These are phyloP conservation scores for Anarhynchus alexandrinus DNA, from an alignment of 2,113 vertebrate species.

Conservation along the genomic window DNA sequence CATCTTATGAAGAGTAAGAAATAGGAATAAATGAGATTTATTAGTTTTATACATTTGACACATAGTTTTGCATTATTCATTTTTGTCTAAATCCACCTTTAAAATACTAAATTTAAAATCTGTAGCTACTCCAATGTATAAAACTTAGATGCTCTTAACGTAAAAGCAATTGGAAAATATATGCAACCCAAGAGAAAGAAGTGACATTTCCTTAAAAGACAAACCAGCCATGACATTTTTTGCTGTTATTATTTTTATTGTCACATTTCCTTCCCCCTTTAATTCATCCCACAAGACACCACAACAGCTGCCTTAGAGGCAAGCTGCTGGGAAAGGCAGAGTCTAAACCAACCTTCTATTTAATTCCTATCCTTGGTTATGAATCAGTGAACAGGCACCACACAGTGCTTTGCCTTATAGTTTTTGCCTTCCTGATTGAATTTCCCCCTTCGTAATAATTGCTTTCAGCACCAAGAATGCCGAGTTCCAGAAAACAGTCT, in stretches of 20 bases:
- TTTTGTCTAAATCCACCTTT: neutral
- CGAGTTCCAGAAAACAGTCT: neutral
- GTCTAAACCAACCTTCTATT: neutral
- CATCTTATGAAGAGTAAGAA: neutral
- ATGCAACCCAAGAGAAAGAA: neutral
- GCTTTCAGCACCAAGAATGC: conserved; percentile 8
- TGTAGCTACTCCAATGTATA: neutral
- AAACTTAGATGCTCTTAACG: neutral
- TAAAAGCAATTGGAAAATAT: neutral
- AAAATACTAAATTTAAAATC: neutral
- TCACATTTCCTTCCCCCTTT: neutral
- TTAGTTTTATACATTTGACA: neutral
- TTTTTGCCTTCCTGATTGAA: conserved; percentile 12
- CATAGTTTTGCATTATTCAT: neutral
- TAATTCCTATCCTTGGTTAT: conserved; percentile 23
- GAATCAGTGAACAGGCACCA: conserved; percentile 25
- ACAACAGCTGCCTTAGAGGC: neutral
- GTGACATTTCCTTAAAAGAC: neutral
- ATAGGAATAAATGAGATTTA: neutral
- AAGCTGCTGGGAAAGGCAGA: neutral
- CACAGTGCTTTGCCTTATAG: neutral
- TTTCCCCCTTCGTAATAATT: neutral
- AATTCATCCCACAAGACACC: neutral
- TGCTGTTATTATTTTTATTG: neutral
- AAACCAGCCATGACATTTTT: neutral